phyloP scores from a whole-genome alignment of 2,113 vertebrate genomes.

The Sialia sialis region DNA sequence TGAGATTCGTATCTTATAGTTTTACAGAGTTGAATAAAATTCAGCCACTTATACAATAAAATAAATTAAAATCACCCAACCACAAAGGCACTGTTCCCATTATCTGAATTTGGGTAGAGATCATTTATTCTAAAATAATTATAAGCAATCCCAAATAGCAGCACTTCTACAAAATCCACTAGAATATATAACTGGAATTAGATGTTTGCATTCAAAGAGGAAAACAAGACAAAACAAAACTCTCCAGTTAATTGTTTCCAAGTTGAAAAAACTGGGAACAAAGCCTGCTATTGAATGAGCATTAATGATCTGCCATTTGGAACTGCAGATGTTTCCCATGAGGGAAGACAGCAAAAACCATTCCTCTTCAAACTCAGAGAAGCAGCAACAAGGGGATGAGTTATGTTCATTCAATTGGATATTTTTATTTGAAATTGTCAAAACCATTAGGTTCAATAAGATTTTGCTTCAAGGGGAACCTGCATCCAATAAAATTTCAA shows the following conservation, averaged over 20 bases:
- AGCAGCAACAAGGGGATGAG: neutral
- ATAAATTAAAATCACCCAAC: neutral
- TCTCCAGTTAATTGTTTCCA: slow-evolving; percentile 27
- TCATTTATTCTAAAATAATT: neutral
- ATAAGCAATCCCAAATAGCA: neutral
- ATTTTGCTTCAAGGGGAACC: neutral
- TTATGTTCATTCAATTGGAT: neutral
- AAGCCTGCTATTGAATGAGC: slow-evolving; percentile 26
- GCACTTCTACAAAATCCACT: neutral
- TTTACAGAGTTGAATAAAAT: neutral
- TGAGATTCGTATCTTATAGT: neutral
- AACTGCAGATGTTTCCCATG: slow-evolving; percentile 55
- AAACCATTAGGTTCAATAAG: neutral
- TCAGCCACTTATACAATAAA: neutral
- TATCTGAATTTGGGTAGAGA: neutral
- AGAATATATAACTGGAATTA: neutral
- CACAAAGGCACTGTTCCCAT: neutral
- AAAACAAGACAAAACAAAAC: slow-evolving; percentile 37
- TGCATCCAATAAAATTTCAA: neutral
- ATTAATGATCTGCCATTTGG: slow-evolving; percentile 24
- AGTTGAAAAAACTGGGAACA: neutral
- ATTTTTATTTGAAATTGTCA: neutral
- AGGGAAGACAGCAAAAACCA: neutral
- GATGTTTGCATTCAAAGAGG: neutral
- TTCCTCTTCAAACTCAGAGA: slow-evolving; percentile 15